Evolutionary conservation across 1,140 invertebrate species (phyloP).

Genomic region (Streblospio benedicti): DNA sequence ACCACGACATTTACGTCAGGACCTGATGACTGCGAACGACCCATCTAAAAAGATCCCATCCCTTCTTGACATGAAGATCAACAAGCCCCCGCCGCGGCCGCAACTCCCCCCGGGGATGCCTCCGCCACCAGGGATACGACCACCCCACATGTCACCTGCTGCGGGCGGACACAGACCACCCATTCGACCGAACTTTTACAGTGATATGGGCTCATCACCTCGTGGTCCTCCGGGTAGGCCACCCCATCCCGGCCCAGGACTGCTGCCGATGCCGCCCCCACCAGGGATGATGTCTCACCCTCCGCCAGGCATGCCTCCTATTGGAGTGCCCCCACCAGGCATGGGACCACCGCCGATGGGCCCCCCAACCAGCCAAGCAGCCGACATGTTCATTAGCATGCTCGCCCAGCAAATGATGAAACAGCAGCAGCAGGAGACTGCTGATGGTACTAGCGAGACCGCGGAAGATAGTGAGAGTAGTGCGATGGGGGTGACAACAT

Average conservation of each 20-base stretch:
- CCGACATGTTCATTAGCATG: background rate
- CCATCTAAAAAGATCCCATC: slow-evolving; percentile 43
- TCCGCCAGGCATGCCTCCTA: background rate
- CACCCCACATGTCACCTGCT: background rate
- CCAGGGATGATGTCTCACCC: background rate
- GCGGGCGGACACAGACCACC: background rate
- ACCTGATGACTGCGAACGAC: slow-evolving; percentile 19
- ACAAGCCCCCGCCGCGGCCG: slow-evolving; percentile 28
- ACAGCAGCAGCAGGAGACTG: background rate
- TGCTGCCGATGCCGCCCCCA: background rate
- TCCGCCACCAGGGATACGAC: background rate
- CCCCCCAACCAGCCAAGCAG: background rate
- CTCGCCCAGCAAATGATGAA: background rate
- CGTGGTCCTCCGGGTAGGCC: background rate
- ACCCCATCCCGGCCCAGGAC: background rate
- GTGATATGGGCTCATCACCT: background rate
- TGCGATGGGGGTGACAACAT: slow-evolving; percentile 11
- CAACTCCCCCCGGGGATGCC: background rate
- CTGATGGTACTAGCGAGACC: background rate
- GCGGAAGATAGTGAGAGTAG: background rate
- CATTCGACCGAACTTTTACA: background rate
- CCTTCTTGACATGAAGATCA: slow-evolving; percentile 42
- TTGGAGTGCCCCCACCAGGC: slow-evolving; percentile 7
- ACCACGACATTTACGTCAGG: slow-evolving; percentile 23
- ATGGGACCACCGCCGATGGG: slow-evolving; percentile 3